A percentile compares a stretch with the other conserved stretches of the same genome.
Conservation (phyloP, 2,113 vertebrate species). For the Chascanopsetta lugubris region DNA sequence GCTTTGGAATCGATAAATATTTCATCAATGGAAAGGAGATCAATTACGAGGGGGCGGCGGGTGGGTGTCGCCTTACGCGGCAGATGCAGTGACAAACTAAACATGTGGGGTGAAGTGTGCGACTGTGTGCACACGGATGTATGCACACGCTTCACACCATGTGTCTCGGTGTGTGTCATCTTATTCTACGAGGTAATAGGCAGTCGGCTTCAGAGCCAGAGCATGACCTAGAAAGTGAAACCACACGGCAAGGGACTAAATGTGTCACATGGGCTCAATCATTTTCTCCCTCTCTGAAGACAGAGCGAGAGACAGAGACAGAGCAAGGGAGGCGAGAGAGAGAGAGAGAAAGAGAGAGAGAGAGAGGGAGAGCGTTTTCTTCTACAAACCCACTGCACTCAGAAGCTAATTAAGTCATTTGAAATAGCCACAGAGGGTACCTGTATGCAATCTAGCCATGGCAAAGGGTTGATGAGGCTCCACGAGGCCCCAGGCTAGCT, state of each 20-base stretch:
- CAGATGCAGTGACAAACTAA: conserved; percentile 49
- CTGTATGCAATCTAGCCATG: conserved; percentile 80
- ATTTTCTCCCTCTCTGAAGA: conserved; percentile 63
- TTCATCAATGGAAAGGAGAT: conserved; percentile 49
- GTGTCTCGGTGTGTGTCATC: conserved; percentile 52
- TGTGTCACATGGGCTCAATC: conserved; percentile 81
- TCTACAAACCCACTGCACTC: conserved; percentile 64
- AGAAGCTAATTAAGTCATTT: conserved; percentile 84
- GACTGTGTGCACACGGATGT: not conserved
- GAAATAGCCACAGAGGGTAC: conserved; percentile 83
- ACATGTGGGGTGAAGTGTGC: conserved; percentile 23
- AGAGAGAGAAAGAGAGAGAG: conserved; percentile 27
- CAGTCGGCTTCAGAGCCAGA: conserved; percentile 73
- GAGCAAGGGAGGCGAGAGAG: conserved; percentile 1
- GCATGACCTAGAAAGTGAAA: conserved; percentile 84
- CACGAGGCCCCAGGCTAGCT: conserved; percentile 75
- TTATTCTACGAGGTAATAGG: conserved; percentile 75
- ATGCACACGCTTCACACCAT: conserved; percentile 15
- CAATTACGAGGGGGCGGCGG: conserved; percentile 40
- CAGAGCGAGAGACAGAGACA: conserved; percentile 17
- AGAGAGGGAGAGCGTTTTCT: too few species aligned
- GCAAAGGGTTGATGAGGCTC: conserved; percentile 78
- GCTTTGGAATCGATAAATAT: conserved; percentile 55
- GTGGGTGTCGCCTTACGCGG: conserved; percentile 44
- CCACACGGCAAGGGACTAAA: conserved; percentile 74